A percentile compares a stretch with the other conserved stretches of the same genome.
These are phyloP conservation scores for Creontiades dilutus DNA, from an alignment of 2,888 invertebrate species.

Conservation along the genomic window DNA sequence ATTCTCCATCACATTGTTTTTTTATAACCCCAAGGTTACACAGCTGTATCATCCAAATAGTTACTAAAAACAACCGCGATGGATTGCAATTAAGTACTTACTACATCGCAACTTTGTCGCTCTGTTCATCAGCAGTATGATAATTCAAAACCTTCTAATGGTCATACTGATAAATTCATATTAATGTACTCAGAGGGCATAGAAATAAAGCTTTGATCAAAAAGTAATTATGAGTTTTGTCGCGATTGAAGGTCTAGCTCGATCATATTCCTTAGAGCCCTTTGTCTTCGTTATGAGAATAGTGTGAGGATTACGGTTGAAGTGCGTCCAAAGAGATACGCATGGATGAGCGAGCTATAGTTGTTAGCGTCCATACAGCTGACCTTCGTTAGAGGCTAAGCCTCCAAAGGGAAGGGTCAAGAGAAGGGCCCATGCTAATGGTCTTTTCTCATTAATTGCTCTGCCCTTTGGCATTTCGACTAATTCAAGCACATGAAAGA, in stretches of 20 bases:
- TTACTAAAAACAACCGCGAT: too few species aligned
- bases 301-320: conserved; percentile 21
- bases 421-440: conserved; percentile 24
- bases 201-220: not conserved
- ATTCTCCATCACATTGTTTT: too few species aligned
- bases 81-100: too few species aligned
- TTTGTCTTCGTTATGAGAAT: not conserved
- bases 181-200: too few species aligned
- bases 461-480: not conserved
- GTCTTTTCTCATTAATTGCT: conserved; percentile 13
- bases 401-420: not conserved
- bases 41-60: too few species aligned
- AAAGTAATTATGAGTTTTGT: conserved; percentile 14
- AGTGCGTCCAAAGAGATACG: conserved; percentile 2
- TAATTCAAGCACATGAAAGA: not conserved
- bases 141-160: too few species aligned
- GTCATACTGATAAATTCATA: too few species aligned
- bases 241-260: not conserved
- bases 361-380: conserved; percentile 8
- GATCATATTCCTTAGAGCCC: not conserved
- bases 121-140: too few species aligned
- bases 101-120: too few species aligned
- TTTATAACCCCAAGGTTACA: too few species aligned
- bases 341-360: conserved; percentile 23
- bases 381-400: conserved; percentile 27